Evolutionary conservation across 2,888 invertebrate genomes (phyloP), one percentile per base, ranked within the genome.

Genomic region (Lydus trimaculatus): DNA sequence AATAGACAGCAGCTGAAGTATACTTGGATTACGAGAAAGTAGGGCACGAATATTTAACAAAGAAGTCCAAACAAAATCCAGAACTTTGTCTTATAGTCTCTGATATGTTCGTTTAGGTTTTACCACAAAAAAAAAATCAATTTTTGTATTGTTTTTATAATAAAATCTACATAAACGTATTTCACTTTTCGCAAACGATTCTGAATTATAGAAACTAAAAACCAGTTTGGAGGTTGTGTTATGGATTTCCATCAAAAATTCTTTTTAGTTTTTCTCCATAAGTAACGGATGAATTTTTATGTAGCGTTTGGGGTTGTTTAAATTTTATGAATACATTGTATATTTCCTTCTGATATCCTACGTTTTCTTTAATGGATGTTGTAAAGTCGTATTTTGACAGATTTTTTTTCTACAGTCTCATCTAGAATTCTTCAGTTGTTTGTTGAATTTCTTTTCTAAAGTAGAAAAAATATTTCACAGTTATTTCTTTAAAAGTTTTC

Each of bases 21-120:
- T 61, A 61, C 61, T 36, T 61, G 61, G 61, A 61, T 61, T 61
- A 61, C 23, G 36, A 39, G 61, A 61, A 61, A 23, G 39, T 61
- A 61, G 61, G 61, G 39, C 61, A 61, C 61, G 61, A 61, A 61
- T 61, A 61, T 61, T 36, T 25, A 61, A 61, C 61, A 61, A 61
- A 61, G 39, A 61, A 31, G 39, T 61, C 56, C 43, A 61, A 25
- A 39, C 61, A 43, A 20, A 31, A 43, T 25, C 39, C 61, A 20
- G 39, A 31, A 61, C 33, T 36, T 61, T 61, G 28, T 17, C 20
- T 61, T 39, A 39, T 13, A 20, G 8, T 33, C 9, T 23, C 23
- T 61, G 28, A 61, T 61, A 20, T 28, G 28, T 61, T 36, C 28
- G 28, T 23, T 52, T 20, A 9, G 23, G 8, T 23, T 52, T 52